Evolutionary conservation across 2,797 vertebrate genomes (phyloP), one percentile per base, ranked within the genome.

Genomic region (Schizopygopsis malacanthus): DNA sequence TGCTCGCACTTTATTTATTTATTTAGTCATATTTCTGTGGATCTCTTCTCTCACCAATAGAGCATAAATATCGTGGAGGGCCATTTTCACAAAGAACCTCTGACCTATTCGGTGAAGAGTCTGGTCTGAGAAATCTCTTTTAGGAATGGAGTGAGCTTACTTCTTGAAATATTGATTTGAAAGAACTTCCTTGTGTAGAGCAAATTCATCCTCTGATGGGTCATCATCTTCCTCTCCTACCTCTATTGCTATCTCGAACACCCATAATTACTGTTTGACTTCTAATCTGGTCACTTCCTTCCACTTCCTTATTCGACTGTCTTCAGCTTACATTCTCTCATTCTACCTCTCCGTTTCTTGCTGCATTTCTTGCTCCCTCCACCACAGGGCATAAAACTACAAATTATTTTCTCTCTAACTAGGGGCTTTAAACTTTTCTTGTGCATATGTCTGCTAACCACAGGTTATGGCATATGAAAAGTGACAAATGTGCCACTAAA

Each of bases 161-260:
- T 15, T 84, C 67, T 59, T 95, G 85, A 95, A 95, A 95, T 89
- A 94, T 95, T 95, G 89, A 96, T 93, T 85, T 52, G 89, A 88
- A 94, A 92, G 91, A 90, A 91, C 90, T 94, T 92, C 90, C 91
- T 90, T 91, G 79, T 93, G 92, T 94, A 92, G 91, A 93, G 91
- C 86, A 87, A 88, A 90, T 88, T 87, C 84, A 79, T 89, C 89
- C 88, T 79, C 85, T 69, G 88, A 93, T 90, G 92, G 91, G 37
- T 56, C 91, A 91, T 92, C 52, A 84, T 86, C 91, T 92, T 91
- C 22, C 13, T 67, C 12, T 52, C 12, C 13, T 84, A 52, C 76
- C 52, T n/a, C 67, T 41, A 22, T 25, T 69, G 16, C 13, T 33
- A 45, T 61, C 13, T 79, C 28, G 28, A 50, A n/a, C 56, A 10